Evolutionary conservation across 2,888 invertebrate genomes (phyloP).

Genomic region (Polylopha cassiicola): DNA sequence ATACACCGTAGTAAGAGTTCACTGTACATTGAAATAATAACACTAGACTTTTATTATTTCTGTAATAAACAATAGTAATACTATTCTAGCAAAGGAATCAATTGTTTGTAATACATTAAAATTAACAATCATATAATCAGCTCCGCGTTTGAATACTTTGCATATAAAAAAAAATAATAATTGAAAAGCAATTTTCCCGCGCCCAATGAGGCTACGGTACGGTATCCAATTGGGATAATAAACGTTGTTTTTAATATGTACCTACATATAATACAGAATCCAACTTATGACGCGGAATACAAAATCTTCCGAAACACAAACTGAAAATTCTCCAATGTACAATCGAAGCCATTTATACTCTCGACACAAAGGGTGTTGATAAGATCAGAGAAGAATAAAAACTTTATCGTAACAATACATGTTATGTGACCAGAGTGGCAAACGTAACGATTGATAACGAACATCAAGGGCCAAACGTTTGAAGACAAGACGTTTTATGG

Average conservation of each 20-base stretch:
- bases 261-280: too few relatives aligned
- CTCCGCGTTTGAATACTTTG: slow-evolving; percentile 2
- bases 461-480: slow-evolving; percentile 9
- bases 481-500: slow-evolving; percentile 31
- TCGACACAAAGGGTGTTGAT: slow-evolving; percentile 16
- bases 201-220: too few relatives aligned
- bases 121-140: slow-evolving; percentile 8
- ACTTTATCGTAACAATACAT: slow-evolving; percentile 27
- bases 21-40: too few relatives aligned
- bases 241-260: too few relatives aligned
- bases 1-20: too few relatives aligned
- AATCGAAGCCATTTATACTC: slow-evolving; percentile 16
- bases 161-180: too few relatives aligned
- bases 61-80: slow-evolving; percentile 7
- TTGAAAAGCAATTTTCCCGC: too few relatives aligned
- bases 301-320: slow-evolving; percentile 8
- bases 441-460: slow-evolving; percentile 33
- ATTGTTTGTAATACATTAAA: slow-evolving; percentile 4
- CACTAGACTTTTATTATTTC: too few relatives aligned
- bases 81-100: slow-evolving; percentile 3
- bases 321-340: slow-evolving; percentile 8
- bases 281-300: slow-evolving; percentile 3
- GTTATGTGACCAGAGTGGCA: slow-evolving; percentile 22
- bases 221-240: too few relatives aligned
- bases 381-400: slow-evolving; percentile 28